Base-by-base conservation (phyloP, 2,888 invertebrate genomes). In the Drosophila parthenogenetica region DNA sequence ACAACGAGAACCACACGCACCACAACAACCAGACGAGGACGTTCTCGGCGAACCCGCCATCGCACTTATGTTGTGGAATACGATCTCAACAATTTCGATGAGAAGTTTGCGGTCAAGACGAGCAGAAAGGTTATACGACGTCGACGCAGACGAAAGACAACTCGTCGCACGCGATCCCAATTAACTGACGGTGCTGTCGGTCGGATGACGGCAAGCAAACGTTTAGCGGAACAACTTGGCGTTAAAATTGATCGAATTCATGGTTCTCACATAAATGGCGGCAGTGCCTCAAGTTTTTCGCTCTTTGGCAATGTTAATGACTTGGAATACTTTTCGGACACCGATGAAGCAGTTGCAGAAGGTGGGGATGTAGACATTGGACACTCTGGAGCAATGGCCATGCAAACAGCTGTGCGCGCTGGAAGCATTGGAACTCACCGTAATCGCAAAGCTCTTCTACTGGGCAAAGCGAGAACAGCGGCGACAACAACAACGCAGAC, bases 231-330 rank as follows among this genome's bases (percentile, higher is more conserved):
- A 58, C 90, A 91, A 58, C 60, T 91, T 60, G 90, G 90, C 13
- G 90, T 91, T 7, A 90, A 87, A 54, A 55, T 61, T 2, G 88
- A 89, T 5, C 77, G 81, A 2, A 73, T 63, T 7, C 83, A 46
- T 35, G 75, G 80, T 5, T 77, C 84, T 1, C 79, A 81, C 22
- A 53, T 82, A 5, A 50, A 81, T 13, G 89, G 90, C 0, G 76
- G 82, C 29, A 63, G 69, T 58, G 69, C 82, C 2, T 69, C 94
- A 7, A 93, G 93, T 22, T 92, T 95, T 53, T 93, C 94, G 75
- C 91, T 97, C 35, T 95, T 96, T 88, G 96, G 96, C 10, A 92
- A 93, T 74, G 93, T 93, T 50, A 93, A 96, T 85, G 94, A 95
- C 71, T 93, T 97, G 55, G 95, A 96, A 74, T 96, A 95, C 90